A percentile compares a stretch with the other conserved stretches of the same genome.
Evolutionary conservation across 2,113 vertebrate genomes (phyloP).

Genomic region (Indicator maculatus): DNA sequence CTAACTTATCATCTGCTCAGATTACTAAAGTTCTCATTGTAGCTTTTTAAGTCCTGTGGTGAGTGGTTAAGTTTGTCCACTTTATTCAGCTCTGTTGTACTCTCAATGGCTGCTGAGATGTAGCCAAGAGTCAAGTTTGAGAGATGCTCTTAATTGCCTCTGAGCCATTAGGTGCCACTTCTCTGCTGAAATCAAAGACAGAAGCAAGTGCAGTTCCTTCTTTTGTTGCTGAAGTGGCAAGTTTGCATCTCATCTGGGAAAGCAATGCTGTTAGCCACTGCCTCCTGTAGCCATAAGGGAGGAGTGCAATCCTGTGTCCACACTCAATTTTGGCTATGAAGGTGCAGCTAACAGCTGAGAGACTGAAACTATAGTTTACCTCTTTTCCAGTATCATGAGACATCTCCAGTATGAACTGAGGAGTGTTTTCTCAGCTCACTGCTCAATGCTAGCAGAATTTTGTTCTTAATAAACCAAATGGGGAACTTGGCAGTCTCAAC

Average conservation of each 20-base stretch:
- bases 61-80: conserved; percentile 32
- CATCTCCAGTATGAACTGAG: background rate
- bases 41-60: background rate
- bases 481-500: background rate
- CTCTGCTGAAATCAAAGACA: conserved; percentile 6
- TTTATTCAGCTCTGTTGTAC: conserved; percentile 31
- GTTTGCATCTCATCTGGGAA: background rate
- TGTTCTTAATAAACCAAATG: background rate
- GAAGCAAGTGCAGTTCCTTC: background rate
- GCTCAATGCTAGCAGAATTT: background rate
- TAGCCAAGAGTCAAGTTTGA: conserved; percentile 34
- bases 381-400: background rate
- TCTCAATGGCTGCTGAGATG: conserved; percentile 38
- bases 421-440: background rate
- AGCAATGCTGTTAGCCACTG: background rate
- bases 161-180: conserved; percentile 15
- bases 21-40: background rate
- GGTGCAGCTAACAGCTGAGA: background rate
- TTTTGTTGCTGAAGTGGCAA: conserved; percentile 1
- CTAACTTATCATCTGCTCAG: background rate
- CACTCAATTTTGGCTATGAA: accelerated
- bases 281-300: background rate
- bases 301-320: background rate
- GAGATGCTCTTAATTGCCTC: conserved; percentile 47
- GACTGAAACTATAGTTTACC: background rate